Base-by-base conservation (phyloP, 2,888 invertebrate genomes). In the Nudaria mundana region DNA sequence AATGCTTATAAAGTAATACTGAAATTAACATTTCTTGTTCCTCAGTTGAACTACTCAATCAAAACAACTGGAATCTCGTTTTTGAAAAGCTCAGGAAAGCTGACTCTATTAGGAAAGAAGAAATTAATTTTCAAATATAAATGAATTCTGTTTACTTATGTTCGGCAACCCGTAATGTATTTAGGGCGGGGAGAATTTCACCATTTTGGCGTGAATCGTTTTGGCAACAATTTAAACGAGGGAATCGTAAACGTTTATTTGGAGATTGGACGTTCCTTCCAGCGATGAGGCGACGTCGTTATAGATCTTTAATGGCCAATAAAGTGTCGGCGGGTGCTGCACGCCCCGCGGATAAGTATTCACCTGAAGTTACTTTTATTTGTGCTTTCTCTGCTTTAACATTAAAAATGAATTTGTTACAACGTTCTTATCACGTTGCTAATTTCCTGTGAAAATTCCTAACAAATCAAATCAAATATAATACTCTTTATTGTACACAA, bases 171-270 rank as follows among this genome's bases (percentile, higher is more conserved):
- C 76, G 75, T 81, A 76, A 80, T 76, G 77, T 74, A 76, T 81
- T 84, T 77, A 81, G 75, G 71, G 64, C 55, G 65, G 58, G 66
- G 72, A 63, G 71, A 77, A 75, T 71, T 76, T 69, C 59, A 57
- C 66, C 68, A 65, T 65, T 70, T 62, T 64, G 64, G 76, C 73
- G 76, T 59, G 76, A 83, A 81, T 78, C 81, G 82, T 81, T 82
- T 76, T 73, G 81, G 80, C 79, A 81, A 84, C 82, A 81, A 85
- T 82, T 83, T 84, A 81, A 81, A 75, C 76, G 79, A 59, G 66
- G 70, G 61, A 76, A 77, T 80, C 83, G 82, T 82, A 84, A 85
- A 84, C 84, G 85, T 84, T 85, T 84, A 83, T 84, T 84, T 80
- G 76, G 76, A 70, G 70, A 66, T 73, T 61, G 66, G 63, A 71